Percentiles rank a stretch among this genome's conserved stretches.
These are phyloP conservation scores for Synanthedon formicaeformis DNA, from an alignment of 2,888 invertebrate species.

Conservation along the genomic window DNA sequence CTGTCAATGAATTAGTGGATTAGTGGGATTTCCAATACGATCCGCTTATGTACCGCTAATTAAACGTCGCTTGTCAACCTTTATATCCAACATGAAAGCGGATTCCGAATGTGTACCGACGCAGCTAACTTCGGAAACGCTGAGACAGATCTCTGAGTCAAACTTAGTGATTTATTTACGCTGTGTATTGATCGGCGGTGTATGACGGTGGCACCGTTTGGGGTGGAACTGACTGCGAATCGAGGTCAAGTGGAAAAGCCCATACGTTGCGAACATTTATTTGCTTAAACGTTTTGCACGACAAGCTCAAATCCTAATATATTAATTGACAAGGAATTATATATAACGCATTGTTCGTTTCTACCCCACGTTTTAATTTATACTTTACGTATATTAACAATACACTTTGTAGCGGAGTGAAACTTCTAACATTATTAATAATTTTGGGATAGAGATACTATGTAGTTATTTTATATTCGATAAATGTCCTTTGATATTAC, in stretches of 20 bases:
- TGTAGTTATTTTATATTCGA: too few relatives aligned
- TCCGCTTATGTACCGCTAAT: constrained; percentile 49
- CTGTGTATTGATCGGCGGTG: constrained; percentile 54
- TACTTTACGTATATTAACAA: background rate
- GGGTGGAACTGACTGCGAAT: constrained; percentile 36
- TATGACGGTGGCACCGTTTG: constrained; percentile 40
- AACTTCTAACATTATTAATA: too few relatives aligned
- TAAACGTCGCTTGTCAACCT: constrained; percentile 46
- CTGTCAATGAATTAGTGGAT: constrained; percentile 39
- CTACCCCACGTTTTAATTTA: background rate
- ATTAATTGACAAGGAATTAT: background rate
- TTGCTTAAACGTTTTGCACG: constrained; percentile 31
- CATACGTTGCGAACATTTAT: constrained; percentile 30
- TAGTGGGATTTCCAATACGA: constrained; percentile 38
- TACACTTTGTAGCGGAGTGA: too few relatives aligned
- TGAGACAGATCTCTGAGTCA: constrained; percentile 16
- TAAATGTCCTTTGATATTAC: too few relatives aligned
- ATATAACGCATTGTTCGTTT: background rate
- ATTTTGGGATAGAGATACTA: too few relatives aligned
- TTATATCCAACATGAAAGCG: constrained; percentile 51
- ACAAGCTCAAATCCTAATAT: constrained; percentile 5
- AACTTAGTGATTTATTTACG: constrained; percentile 63
- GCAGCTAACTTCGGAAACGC: constrained; percentile 1
- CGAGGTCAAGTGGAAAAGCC: constrained; percentile 50
- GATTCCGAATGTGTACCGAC: constrained; percentile 7